Conservation (phyloP, 2,888 invertebrate genomes). For the Mythimna lalbum region DNA sequence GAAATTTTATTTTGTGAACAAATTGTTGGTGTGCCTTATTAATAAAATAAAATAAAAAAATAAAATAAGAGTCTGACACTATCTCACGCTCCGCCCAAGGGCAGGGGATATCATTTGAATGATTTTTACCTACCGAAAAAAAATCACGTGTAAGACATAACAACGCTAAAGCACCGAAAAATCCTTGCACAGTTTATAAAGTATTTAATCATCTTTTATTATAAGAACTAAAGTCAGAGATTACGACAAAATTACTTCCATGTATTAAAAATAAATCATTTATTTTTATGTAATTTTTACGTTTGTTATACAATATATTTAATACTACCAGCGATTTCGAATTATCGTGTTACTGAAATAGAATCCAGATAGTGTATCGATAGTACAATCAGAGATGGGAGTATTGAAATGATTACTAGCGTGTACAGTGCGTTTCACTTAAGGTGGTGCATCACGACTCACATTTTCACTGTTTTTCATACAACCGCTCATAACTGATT, state of each 20-base stretch:
- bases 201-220: constrained; percentile 24
- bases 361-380: constrained; percentile 36
- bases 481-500: too few relatives aligned
- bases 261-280: constrained; percentile 24
- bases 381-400: constrained; percentile 41
- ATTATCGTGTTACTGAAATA: constrained; percentile 52
- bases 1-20: too few relatives aligned
- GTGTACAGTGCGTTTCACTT: too few relatives aligned
- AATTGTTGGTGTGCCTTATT: too few relatives aligned
- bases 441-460: too few relatives aligned
- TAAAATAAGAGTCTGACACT: too few relatives aligned
- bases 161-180: constrained; percentile 10
- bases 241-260: constrained; percentile 16
- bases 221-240: neutral
- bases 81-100: too few relatives aligned
- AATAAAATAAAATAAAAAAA: too few relatives aligned
- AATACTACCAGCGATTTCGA: constrained; percentile 22
- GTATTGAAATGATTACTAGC: constrained; percentile 20
- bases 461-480: too few relatives aligned
- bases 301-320: constrained; percentile 6
- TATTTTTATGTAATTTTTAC: neutral
- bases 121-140: too few relatives aligned
- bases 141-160: constrained; percentile 4
- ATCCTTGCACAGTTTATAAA: constrained; percentile 26
- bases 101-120: too few relatives aligned